Evolutionary conservation across 2,113 vertebrate species (phyloP).

Genomic region (Ranitomeya imitator): DNA sequence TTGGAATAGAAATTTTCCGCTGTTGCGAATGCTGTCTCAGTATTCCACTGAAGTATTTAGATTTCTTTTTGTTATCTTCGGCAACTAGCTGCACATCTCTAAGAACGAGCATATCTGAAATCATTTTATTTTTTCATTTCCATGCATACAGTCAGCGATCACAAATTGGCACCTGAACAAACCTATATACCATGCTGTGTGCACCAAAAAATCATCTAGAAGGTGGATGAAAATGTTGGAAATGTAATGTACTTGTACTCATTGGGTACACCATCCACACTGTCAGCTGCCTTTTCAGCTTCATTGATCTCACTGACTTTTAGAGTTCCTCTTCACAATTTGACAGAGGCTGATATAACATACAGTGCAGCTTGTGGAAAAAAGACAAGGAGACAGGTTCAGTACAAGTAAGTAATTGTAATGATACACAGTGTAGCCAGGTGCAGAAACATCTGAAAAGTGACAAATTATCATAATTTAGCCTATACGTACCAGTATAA

Average conservation of each 20-base stretch:
- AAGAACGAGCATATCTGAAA: not conserved
- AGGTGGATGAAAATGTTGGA: constrained; percentile 43
- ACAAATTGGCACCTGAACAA: constrained; percentile 35
- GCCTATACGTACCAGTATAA: no score
- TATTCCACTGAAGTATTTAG: not conserved
- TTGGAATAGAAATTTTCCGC: not conserved
- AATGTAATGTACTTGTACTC: constrained; percentile 19
- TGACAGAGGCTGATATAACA: constrained; percentile 18
- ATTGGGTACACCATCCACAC: constrained; percentile 3
- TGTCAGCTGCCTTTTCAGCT: constrained; percentile 31
- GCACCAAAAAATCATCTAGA: constrained; percentile 20
- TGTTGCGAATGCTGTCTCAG: not conserved
- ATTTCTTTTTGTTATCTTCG: not conserved
- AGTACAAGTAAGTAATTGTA: not conserved
- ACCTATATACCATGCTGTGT: constrained; percentile 23
- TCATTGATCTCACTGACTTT: constrained; percentile 42
- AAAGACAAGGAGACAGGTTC: not conserved
- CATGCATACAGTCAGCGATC: constrained; percentile 7
- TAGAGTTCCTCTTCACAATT: constrained; percentile 19
- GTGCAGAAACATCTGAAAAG: no score
- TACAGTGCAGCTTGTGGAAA: not conserved
- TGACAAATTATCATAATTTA: no score
- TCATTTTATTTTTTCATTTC: constrained; percentile 35
- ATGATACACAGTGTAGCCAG: not conserved
- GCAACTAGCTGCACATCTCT: not conserved